phyloP scores from a whole-genome alignment of 2,797 vertebrate species.

The Todus mexicanus region DNA sequence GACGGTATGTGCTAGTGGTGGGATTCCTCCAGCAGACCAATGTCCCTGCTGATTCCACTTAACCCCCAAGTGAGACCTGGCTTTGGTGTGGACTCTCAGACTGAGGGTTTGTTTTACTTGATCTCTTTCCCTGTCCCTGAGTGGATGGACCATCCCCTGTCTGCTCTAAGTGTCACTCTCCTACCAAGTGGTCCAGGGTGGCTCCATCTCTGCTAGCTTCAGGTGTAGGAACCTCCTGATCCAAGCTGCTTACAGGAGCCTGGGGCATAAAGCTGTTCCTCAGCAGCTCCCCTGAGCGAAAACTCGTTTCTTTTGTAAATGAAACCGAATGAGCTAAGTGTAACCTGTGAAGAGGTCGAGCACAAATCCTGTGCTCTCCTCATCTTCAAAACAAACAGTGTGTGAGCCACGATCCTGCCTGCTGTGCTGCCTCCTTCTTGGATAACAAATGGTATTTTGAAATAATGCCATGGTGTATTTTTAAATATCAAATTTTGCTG shows the following conservation, averaged over 20 bases:
- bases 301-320: not conserved
- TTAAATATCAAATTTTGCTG: slow-evolving; percentile 60
- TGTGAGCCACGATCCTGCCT: not conserved
- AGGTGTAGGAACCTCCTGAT: not conserved
- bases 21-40: not conserved
- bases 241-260: not conserved
- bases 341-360: slow-evolving; percentile 7
- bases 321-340: not conserved
- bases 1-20: not conserved
- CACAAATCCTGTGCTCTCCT: slow-evolving; percentile 11
- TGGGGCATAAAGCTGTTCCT: not conserved
- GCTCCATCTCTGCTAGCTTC: not conserved
- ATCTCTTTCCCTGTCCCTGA: not conserved
- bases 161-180: not conserved
- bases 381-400: not conserved
- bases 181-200: not conserved
- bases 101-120: not conserved
- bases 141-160: not conserved
- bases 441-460: slow-evolving; percentile 42
- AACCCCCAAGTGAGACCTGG: not conserved
- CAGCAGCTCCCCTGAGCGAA: not conserved
- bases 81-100: not conserved
- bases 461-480: slow-evolving; percentile 43
- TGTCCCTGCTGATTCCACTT: not conserved
- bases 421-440: not conserved